Base-by-base conservation (phyloP, 2,888 invertebrate species). In the Agonopterix alstromeriana region DNA sequence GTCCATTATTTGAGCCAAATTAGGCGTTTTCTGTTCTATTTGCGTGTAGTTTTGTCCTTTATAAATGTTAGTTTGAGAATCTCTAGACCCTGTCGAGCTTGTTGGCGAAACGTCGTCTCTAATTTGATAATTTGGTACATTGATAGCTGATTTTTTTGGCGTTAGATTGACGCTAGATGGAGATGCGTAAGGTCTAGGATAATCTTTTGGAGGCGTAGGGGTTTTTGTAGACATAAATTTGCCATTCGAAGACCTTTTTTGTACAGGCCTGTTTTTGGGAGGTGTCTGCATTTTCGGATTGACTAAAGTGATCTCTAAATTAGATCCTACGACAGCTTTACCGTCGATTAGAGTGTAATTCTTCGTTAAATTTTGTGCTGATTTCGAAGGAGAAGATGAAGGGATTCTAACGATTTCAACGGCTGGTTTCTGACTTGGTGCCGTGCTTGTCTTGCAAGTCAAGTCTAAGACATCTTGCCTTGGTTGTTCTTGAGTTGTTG, bases 291-390 rank as follows among this genome's bases (percentile, higher is more conserved):
- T 70, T 72, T 70, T 75, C 0, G 91, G 89, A 50, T 87, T 90
- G 0, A 94, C 93, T 53, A 94, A 68, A 0, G 94, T 94, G 27
- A 94, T 94, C 67, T 94, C 94, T 47, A 94, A 70, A 66, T 94
- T 94, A 0, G 93, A 91, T 0, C 92, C 92, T 36, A 93, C 83
- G 0, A 83, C 74, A 0, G 80, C 76, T 52, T 86, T 86, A 0
- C 85, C 86, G 35, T 87, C 86, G 0, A 84, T 53, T 0, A 86
- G 51, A 0, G 85, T 81, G 52, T 84, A 86, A 53, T 81, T 90
- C 57, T 89, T 90, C 35, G 82, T 67, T 44, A 89, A 53, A 58
- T 90, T 90, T 10, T 90, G 79, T 0, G 45, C n/a, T 1, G 90
- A 77, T 36, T 76, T 70, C 0, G 78, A 73, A 0, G 80, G 77